phyloP scores from a whole-genome alignment of 2,888 invertebrate species.

The Ormyrus nitidulus region DNA sequence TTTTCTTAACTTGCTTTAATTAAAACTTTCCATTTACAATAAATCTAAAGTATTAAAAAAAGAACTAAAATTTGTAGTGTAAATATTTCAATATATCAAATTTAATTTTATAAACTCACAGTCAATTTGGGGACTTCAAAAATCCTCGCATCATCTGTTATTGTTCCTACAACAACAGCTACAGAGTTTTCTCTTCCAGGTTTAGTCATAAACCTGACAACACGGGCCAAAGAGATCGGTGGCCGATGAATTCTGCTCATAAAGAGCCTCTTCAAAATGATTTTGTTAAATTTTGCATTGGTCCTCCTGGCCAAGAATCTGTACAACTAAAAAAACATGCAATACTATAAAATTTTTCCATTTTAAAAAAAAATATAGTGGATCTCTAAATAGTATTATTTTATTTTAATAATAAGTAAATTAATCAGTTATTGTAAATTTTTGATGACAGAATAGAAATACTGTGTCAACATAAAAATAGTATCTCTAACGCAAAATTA shows the following conservation, averaged over 20 bases:
- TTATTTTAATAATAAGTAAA: constrained; percentile 1
- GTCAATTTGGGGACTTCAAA: constrained; percentile 94
- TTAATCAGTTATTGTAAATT: background rate
- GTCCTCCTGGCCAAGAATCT: constrained; percentile 98
- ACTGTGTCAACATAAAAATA: constrained; percentile 72
- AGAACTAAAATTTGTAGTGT: background rate
- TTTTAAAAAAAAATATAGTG: background rate
- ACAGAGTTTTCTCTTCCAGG: constrained; percentile 90
- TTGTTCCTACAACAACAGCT: constrained; percentile 95
- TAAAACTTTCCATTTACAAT: constrained; percentile 6
- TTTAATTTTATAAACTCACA: constrained; percentile 73
- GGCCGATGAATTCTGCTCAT: constrained; percentile 98
- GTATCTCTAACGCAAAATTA: constrained; percentile 64
- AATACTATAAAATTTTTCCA: background rate
- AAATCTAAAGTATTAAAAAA: background rate
- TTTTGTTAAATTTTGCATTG: constrained; percentile 96
- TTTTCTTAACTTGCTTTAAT: background rate
- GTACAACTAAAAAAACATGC: constrained; percentile 84
- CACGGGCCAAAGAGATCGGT: constrained; percentile 92
- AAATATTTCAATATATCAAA: constrained; percentile 11
- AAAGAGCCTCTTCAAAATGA: constrained; percentile 94
- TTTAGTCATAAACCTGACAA: constrained; percentile 91
- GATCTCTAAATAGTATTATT: background rate
- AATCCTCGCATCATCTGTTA: constrained; percentile 96
- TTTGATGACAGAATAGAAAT: constrained; percentile 66